A percentile compares a stretch with the other conserved stretches of the same genome.
Evolutionary conservation across 2,113 vertebrate genomes (phyloP).

Genomic region (Mus spicilegus): DNA sequence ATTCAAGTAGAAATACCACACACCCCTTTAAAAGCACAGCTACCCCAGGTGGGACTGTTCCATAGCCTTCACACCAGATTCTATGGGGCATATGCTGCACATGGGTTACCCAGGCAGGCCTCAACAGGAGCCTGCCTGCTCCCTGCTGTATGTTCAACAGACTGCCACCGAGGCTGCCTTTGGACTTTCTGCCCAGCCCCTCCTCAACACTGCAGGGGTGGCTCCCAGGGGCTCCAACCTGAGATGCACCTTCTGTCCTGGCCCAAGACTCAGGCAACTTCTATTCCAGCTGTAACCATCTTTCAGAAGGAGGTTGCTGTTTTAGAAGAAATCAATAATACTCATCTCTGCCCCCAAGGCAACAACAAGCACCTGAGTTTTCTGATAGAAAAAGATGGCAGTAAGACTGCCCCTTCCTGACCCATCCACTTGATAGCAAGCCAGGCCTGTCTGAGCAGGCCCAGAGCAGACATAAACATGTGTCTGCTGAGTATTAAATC

Average conservation of each 20-base stretch:
- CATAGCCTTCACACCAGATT: background rate
- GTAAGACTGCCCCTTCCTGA: background rate
- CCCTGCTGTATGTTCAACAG: background rate
- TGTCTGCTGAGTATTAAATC: background rate
- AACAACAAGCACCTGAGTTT: background rate
- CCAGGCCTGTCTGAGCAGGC: background rate
- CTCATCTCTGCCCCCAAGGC: background rate
- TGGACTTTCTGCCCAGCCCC: rapidly evolving
- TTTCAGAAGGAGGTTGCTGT: background rate
- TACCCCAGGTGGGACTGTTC: background rate
- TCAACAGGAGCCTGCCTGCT: background rate
- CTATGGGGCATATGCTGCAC: background rate
- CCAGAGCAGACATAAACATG: background rate
- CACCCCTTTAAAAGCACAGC: background rate
- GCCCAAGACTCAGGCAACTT: background rate
- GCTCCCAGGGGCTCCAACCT: background rate
- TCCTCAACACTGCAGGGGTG: background rate
- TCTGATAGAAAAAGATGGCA: background rate
- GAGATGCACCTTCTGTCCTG: background rate
- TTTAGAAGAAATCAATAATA: background rate
- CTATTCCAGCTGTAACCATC: background rate
- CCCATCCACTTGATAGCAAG: background rate
- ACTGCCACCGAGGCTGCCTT: background rate
- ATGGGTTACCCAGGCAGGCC: background rate
- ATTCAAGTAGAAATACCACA: conserved; percentile 1